These are phyloP conservation scores for Sipha maydis DNA, from an alignment of 2,888 invertebrate species.

Conservation along the genomic window DNA sequence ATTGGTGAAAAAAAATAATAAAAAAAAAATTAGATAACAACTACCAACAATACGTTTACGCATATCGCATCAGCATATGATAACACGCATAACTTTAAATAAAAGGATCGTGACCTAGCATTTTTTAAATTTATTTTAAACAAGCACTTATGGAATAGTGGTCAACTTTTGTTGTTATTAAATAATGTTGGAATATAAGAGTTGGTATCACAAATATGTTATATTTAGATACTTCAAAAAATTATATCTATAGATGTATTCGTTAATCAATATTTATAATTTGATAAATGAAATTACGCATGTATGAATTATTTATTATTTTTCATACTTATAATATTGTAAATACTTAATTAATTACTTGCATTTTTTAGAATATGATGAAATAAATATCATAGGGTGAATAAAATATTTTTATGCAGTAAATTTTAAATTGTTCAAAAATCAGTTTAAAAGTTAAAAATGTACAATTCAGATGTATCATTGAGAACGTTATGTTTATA, in stretches of 20 bases:
- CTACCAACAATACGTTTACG: not conserved
- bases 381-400: too few relatives aligned
- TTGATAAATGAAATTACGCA: not conserved
- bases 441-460: too few relatives aligned
- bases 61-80: not conserved
- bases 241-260: not conserved
- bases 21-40: slow-evolving; percentile 10
- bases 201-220: not conserved
- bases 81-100: slow-evolving; percentile 5
- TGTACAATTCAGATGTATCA: too few relatives aligned
- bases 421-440: too few relatives aligned
- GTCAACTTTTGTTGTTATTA: not conserved
- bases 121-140: slow-evolving; percentile 21
- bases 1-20: slow-evolving; percentile 25
- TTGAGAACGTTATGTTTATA: too few relatives aligned
- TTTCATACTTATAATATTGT: not conserved
- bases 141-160: slow-evolving; percentile 17
- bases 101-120: slow-evolving; percentile 17
- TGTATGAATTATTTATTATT: too few relatives aligned
- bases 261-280: not conserved
- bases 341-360: not conserved
- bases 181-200: not conserved
- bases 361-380: not conserved
- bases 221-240: too few relatives aligned
- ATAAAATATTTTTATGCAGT: too few relatives aligned